Base-by-base conservation (phyloP, 2,797 vertebrate species). In the Notolepis coatsorum region DNA sequence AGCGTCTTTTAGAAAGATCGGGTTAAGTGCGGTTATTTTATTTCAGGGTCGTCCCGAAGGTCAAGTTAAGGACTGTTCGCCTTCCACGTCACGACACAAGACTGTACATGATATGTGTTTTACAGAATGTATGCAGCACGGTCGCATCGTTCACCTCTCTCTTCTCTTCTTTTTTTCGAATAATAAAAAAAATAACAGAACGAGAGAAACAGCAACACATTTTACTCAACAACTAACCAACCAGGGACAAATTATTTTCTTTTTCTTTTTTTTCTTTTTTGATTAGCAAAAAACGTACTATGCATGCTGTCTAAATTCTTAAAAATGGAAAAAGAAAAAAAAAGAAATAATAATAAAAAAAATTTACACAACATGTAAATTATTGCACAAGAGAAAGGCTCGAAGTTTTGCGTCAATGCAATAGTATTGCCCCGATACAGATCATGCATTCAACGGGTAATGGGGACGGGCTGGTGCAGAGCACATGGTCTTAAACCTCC, bases 341-440 rank as follows among this genome's bases (percentile, higher is more conserved):
- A 35, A 17, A 18, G 17, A 49, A 43, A 43, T 91, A 92, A 92
- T 93, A 92, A 90, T 86, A 68, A 84, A 90, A 61, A 72, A 91
- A 96, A 96, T 93, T 95, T 96, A 97, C 95, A 98, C 96, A 94
- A 97, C 95, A 97, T 97, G 96, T 97, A 98, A 98, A 98, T 99
- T 99, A 99, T 99, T 99, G 97, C 97, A 99, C 97, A 99, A 99
- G 96, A 99, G 96, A 99, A 99, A 99, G 97, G 97, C 97, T 98
- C 95, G 95, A 97, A 97, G 95, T 98, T 96, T 98, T 98, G 96
- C 95, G 95, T 97, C 95, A 97, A 98, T 98, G 97, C 96, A 97
- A 97, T 94, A 96, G 95, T 99, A 99, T 99, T 99, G 97, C 97
- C 97, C 97, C 96, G 92, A 97, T 96, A 99, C 95, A 98, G 94